Conservation (phyloP, 2,888 invertebrate species). For the Leptinotarsa juncta region DNA sequence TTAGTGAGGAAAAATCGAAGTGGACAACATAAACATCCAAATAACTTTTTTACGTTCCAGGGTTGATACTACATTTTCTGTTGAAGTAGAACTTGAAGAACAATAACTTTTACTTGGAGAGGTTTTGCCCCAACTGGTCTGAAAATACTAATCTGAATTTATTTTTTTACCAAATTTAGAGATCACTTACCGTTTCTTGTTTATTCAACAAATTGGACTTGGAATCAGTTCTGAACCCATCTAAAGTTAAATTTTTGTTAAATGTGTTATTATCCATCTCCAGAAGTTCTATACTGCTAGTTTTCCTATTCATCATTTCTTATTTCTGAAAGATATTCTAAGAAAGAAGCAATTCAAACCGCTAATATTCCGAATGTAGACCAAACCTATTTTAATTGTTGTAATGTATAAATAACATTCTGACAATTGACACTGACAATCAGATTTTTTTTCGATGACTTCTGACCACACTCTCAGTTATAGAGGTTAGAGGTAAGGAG, state of each 20-base stretch:
- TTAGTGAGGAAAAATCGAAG: background rate
- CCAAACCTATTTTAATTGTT: too few relatives aligned
- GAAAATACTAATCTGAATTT: slow-evolving; percentile 44
- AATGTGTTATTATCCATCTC: slow-evolving; percentile 75
- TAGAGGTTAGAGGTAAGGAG: too few relatives aligned
- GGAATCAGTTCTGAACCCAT: slow-evolving; percentile 85
- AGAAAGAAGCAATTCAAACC: background rate
- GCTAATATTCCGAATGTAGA: too few relatives aligned
- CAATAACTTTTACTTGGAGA: slow-evolving; percentile 74
- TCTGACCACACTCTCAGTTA: too few relatives aligned
- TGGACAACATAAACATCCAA: background rate
- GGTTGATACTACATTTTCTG: slow-evolving; percentile 73
- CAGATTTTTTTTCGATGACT: too few relatives aligned
- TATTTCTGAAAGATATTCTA: background rate
- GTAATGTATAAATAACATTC: too few relatives aligned
- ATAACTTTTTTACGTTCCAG: slow-evolving; percentile 67
- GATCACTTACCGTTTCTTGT: slow-evolving; percentile 79
- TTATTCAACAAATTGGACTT: slow-evolving; percentile 88
- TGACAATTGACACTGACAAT: too few relatives aligned
- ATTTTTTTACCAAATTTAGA: slow-evolving; percentile 23
- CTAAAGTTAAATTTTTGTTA: slow-evolving; percentile 80
- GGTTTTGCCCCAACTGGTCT: slow-evolving; percentile 72
- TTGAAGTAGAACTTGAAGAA: slow-evolving; percentile 74
- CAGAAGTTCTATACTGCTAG: slow-evolving; percentile 74
- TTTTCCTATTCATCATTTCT: slow-evolving; percentile 69